These are phyloP conservation scores for Catharus fuscescens DNA, from an alignment of 2,113 vertebrate species.

Conservation along the genomic window DNA sequence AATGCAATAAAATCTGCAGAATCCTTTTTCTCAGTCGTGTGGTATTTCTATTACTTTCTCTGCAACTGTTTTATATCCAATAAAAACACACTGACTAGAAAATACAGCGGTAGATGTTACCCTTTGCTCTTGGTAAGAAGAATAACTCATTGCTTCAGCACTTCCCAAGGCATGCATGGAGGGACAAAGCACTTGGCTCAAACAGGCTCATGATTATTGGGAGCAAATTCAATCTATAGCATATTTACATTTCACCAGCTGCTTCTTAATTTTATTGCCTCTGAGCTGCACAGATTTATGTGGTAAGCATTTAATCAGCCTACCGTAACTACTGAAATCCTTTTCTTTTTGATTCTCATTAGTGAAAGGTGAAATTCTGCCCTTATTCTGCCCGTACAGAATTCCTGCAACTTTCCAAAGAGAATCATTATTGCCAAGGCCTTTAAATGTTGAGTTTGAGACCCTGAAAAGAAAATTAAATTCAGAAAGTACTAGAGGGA, in stretches of 20 bases:
- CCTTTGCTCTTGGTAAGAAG: constrained; percentile 27
- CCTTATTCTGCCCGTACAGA: neutral
- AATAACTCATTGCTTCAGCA: constrained; percentile 24
- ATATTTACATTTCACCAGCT: neutral
- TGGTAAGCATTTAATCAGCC: neutral
- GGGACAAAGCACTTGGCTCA: neutral
- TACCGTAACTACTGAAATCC: neutral
- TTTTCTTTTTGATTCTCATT: neutral
- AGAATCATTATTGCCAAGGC: neutral
- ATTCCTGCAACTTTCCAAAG: neutral
- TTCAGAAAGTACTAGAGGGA: neutral
- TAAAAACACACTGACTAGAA: constrained; percentile 40
- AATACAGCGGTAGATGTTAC: constrained; percentile 37
- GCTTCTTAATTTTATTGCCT: constrained; percentile 22
- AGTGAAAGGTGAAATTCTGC: neutral
- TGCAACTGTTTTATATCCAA: constrained; percentile 24
- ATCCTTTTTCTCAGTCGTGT: neutral
- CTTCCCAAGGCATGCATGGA: constrained; percentile 4
- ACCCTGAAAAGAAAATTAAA: neutral
- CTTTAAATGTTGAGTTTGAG: neutral
- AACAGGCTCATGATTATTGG: neutral
- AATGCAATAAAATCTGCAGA: constrained; percentile 36
- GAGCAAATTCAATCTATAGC: constrained; percentile 9
- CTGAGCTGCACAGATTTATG: neutral
- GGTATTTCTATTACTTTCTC: constrained; percentile 51